Evolutionary conservation across 1,140 invertebrate genomes (phyloP), one percentile per base, ranked within the genome.

Genomic region (Popillia japonica): DNA sequence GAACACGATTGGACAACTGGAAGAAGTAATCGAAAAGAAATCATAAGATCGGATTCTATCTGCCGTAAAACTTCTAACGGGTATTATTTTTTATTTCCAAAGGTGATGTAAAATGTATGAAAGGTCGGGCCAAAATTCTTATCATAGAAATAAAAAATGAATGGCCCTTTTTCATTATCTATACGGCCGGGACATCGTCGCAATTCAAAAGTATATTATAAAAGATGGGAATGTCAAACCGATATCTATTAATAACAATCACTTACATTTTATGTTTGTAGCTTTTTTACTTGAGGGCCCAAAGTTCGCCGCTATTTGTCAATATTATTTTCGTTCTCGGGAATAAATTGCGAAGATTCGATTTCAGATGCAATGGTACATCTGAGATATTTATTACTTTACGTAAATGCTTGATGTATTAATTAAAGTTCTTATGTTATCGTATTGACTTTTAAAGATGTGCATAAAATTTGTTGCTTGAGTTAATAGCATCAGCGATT

Each of bases 41-140:
- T 68, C 27, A 34, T 27, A 14, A 68, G 22, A 68, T 10, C 61
- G 44, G 44, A 48, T 48, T 48, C 44, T 48, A 34, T 34, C 27
- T 34, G 27, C 27, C 27, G 48, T 3, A 55, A 17, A 55, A 20
- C 8, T 14, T 6, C 61, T 68, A 68, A 68, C 61, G 7, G 61
- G 61, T 34, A 68, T 27, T 68, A 9, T 68, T 64, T 48, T 48
- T 68, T 68, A 9, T 68, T 68, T 68, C 61, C n/a, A 34, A 68
- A 27, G 20, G 9, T 68, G 27, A 68, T 68, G 61, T 68, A 68
- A 68, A 68, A 68, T 68, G 61, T 34, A 68, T 68, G 61, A 68
- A 68, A 68, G 20, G 61, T 6, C 61, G 20, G 61, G 3, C 27
- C 61, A 34, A 68, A 22, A 68, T 68, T 68, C 11, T 68, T 68